phyloP scores from a whole-genome alignment of 1,140 invertebrate species.

The Drosophila asahinai region DNA sequence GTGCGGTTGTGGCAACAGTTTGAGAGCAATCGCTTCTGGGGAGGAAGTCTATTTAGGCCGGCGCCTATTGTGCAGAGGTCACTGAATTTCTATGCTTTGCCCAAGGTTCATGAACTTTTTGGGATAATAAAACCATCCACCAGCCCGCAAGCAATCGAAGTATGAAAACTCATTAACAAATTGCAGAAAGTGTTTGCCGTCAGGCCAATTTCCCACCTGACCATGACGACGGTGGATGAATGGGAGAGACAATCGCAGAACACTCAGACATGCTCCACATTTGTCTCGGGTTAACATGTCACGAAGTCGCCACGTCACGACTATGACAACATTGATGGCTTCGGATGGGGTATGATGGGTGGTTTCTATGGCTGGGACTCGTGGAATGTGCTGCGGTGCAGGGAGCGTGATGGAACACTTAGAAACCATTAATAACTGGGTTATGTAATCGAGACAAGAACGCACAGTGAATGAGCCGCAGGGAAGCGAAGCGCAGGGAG shows the following conservation, averaged over 20 bases:
- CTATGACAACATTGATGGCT: slow-evolving; percentile 46
- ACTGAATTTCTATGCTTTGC: slow-evolving; percentile 56
- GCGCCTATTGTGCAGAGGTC: slow-evolving; percentile 71
- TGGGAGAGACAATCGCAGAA: slow-evolving; percentile 24
- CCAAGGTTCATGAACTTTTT: slow-evolving; percentile 72
- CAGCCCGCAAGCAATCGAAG: slow-evolving; percentile 19
- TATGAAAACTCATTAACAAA: slow-evolving; percentile 75
- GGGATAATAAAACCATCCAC: slow-evolving; percentile 1
- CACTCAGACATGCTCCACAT: slow-evolving; percentile 60
- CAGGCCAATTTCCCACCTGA: slow-evolving; percentile 59
- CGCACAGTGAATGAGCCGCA: slow-evolving; percentile 21
- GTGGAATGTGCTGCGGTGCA: slow-evolving; percentile 30
- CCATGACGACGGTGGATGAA: slow-evolving; percentile 63
- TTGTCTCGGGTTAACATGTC: slow-evolving; percentile 68
- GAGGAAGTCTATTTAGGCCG: slow-evolving; percentile 64
- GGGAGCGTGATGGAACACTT: slow-evolving; percentile 50
- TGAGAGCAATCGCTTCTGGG: slow-evolving; percentile 47
- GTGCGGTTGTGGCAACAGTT: slow-evolving; percentile 53
- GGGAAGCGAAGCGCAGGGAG: slow-evolving; percentile 9
- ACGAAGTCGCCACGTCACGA: slow-evolving; percentile 76
- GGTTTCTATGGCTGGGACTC: slow-evolving; percentile 2
- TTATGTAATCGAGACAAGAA: slow-evolving; percentile 74
- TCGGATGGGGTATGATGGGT: not conserved
- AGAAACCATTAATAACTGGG: slow-evolving; percentile 78
- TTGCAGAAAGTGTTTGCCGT: slow-evolving; percentile 60